These are phyloP conservation scores for Meteorus cinctellus DNA, from an alignment of 2,888 invertebrate genomes.

Conservation along the genomic window DNA sequence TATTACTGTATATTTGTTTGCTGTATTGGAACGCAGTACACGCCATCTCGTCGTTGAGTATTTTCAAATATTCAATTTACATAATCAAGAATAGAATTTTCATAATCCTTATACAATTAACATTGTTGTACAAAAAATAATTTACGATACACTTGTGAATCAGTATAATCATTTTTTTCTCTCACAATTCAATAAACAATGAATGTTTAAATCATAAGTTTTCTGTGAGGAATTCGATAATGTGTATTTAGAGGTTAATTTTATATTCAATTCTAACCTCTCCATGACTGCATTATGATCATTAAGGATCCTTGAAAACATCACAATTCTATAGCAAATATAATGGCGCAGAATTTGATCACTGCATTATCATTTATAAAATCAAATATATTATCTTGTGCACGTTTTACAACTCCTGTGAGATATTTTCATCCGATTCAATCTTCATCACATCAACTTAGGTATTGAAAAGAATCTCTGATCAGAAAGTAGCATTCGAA, in stretches of 20 bases:
- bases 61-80: too few relatives aligned
- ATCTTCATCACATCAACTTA: background rate
- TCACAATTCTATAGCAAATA: background rate
- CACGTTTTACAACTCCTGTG: background rate
- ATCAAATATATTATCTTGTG: conserved; percentile 3
- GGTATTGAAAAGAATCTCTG: background rate
- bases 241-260: background rate
- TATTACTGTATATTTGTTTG: background rate
- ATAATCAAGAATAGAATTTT: too few relatives aligned
- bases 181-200: background rate
- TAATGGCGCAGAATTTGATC: conserved; percentile 19
- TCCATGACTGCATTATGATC: background rate
- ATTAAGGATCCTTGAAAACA: background rate
- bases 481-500: too few relatives aligned
- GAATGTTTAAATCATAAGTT: too few relatives aligned
- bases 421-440: background rate
- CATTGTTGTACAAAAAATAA: too few relatives aligned
- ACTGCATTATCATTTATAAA: conserved; percentile 3
- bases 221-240: too few relatives aligned
- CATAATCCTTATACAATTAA: too few relatives aligned
- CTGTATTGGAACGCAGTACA: too few relatives aligned
- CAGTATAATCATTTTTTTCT: background rate
- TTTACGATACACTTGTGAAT: too few relatives aligned
- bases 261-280: conserved; percentile 7
- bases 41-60: background rate